Percentiles rank a stretch among this genome's conserved stretches.
These are phyloP conservation scores for Halcyon senegalensis DNA, from an alignment of 2,113 vertebrate species.

Conservation along the genomic window DNA sequence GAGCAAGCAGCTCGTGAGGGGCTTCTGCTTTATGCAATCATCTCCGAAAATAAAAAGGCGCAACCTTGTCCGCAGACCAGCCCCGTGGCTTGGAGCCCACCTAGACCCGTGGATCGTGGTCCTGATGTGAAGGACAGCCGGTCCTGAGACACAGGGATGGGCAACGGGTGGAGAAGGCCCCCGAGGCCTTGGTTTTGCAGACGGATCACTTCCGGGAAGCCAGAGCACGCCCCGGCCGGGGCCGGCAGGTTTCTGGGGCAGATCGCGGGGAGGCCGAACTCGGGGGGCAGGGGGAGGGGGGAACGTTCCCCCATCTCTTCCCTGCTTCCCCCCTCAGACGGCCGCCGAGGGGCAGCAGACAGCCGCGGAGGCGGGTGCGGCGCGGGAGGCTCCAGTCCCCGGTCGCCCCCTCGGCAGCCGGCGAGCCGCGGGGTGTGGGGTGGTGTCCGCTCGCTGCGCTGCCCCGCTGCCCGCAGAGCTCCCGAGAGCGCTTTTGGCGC, in stretches of 20 bases:
- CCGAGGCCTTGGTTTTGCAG: neutral
- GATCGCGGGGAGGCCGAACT: neutral
- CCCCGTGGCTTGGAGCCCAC: fast-evolving
- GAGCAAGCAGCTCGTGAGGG: neutral
- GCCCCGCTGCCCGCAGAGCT: no score
- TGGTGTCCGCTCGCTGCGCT: fast-evolving
- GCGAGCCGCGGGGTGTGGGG: neutral
- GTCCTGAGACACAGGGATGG: neutral
- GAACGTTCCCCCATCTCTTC: no score
- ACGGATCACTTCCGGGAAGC: neutral
- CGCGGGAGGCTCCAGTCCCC: neutral
- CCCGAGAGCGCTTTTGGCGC: neutral
- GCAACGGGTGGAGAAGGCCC: neutral
- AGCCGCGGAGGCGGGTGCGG: neutral
- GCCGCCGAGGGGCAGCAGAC: conserved; percentile 1
- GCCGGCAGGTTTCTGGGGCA: neutral
- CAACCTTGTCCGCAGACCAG: neutral
- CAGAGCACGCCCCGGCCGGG: no score
- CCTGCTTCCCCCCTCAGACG: neutral
- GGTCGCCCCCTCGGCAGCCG: no score
- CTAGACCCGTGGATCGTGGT: neutral
- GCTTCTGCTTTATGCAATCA: neutral
- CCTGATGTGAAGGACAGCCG: neutral
- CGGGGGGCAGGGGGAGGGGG: fast-evolving
- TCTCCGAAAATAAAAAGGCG: neutral